Percentiles rank a stretch among this genome's conserved stretches.
Conservation (phyloP, 2,888 invertebrate species). For the Nephrocerus scutellatus region DNA sequence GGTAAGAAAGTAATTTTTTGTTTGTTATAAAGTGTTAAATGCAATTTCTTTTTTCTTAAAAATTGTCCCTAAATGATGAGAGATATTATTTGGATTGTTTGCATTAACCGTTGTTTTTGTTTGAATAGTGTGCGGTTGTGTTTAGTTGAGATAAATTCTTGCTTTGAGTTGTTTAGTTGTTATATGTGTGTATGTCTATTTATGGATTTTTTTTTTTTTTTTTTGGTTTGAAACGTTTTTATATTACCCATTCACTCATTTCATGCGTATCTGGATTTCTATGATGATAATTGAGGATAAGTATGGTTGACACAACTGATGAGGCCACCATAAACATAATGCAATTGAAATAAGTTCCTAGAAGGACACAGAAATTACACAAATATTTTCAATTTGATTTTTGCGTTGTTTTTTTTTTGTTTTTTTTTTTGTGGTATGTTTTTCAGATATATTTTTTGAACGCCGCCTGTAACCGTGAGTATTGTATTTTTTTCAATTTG, state of each 20-base stretch:
- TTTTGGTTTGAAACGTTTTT: constrained; percentile 30
- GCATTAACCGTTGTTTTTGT: constrained; percentile 7
- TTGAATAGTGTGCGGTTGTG: constrained; percentile 9
- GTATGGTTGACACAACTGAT: constrained; percentile 94
- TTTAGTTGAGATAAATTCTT: constrained; percentile 12
- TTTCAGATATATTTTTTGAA: constrained; percentile 5
- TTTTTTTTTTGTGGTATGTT: constrained; percentile 6
- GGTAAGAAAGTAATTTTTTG: too few relatives aligned
- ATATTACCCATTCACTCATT: constrained; percentile 92
- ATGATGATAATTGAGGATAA: constrained; percentile 97
- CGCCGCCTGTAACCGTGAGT: too few relatives aligned
- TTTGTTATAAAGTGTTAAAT: too few relatives aligned
- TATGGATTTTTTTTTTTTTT: constrained; percentile 13
- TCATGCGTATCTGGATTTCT: constrained; percentile 93
- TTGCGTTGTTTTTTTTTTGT: constrained; percentile 17
- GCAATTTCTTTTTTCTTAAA: constrained; percentile 2
- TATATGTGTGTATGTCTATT: constrained; percentile 14
- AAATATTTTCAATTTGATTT: constrained; percentile 37
- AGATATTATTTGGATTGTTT: constrained; percentile 14
- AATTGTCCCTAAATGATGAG: too few relatives aligned
- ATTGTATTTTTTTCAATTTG: not conserved
- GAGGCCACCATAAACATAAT: constrained; percentile 99
- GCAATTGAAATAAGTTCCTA: constrained; percentile 96
- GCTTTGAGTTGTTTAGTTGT: constrained; percentile 6
- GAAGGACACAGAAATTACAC: constrained; percentile 52